These are phyloP conservation scores for Otocyon megalotis DNA, from an alignment of 2,113 vertebrate species.

Conservation along the genomic window DNA sequence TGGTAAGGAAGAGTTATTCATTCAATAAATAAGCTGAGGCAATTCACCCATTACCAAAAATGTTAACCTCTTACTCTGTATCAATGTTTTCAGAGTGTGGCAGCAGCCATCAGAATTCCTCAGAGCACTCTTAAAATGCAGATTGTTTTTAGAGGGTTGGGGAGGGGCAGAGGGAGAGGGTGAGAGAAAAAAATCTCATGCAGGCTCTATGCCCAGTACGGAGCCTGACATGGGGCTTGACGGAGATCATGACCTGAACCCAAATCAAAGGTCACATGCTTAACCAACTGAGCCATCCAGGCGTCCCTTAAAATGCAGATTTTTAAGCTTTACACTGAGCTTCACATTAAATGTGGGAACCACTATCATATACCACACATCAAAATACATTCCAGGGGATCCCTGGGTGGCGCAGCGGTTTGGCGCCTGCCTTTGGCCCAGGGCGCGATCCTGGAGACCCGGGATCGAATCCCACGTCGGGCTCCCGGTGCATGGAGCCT, in stretches of 20 bases:
- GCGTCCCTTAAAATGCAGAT: not conserved
- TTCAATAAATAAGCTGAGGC: not conserved
- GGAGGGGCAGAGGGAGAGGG: not conserved
- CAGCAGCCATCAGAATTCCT: not conserved
- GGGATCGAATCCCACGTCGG: no score
- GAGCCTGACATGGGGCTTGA: not conserved
- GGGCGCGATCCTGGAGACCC: no score
- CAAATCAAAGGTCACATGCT: not conserved
- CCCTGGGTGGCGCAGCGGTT: no score
- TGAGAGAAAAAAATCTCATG: not conserved
- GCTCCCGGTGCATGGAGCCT: no score
- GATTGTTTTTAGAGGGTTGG: not conserved
- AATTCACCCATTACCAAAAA: not conserved
- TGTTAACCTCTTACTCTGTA: not conserved
- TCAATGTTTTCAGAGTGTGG: not conserved
- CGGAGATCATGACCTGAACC: not conserved
- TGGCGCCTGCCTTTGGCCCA: no score
- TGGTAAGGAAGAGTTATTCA: not conserved
- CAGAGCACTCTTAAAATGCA: not conserved
- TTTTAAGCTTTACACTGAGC: not conserved
- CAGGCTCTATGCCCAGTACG: not conserved
- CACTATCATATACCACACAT: not conserved
- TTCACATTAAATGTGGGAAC: not conserved
- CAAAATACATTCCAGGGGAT: constrained; percentile 58
- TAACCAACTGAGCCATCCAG: not conserved